Conservation (phyloP, 2,113 vertebrate species). For the Podocnemis expansa region DNA sequence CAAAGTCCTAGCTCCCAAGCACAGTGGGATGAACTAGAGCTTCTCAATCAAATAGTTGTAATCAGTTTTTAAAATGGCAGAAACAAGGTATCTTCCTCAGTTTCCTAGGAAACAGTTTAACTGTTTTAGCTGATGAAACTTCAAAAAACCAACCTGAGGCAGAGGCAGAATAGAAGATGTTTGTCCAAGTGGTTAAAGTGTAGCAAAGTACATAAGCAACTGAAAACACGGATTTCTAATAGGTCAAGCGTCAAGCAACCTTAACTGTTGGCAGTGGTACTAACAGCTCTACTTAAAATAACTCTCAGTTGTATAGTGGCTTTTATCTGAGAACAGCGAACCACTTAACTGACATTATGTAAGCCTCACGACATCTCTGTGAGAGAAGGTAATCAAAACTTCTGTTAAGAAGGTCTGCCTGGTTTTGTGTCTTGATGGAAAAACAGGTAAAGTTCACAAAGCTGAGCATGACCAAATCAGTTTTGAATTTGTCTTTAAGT, state of each 20-base stretch:
- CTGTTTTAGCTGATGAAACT: neutral
- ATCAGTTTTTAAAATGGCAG: neutral
- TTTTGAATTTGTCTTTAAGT: neutral
- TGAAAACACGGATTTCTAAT: neutral
- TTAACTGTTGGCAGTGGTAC: neutral
- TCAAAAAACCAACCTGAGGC: neutral
- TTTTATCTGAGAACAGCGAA: neutral
- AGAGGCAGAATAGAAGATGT: neutral
- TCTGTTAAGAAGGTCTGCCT: neutral
- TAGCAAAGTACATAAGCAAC: neutral
- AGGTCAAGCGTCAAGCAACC: neutral
- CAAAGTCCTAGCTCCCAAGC: neutral
- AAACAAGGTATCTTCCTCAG: neutral
- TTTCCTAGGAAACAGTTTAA: neutral
- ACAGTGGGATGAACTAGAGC: neutral
- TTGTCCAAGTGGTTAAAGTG: neutral
- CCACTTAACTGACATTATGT: neutral
- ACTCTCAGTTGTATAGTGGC: neutral
- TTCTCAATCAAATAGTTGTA: neutral
- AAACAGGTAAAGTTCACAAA: neutral
- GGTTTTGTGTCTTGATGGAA: neutral
- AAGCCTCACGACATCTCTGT: neutral
- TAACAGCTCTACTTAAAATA: neutral
- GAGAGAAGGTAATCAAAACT: neutral
- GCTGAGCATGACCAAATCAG: neutral